Evolutionary conservation across 2,888 invertebrate species (phyloP).

Genomic region (Norana najaformis): DNA sequence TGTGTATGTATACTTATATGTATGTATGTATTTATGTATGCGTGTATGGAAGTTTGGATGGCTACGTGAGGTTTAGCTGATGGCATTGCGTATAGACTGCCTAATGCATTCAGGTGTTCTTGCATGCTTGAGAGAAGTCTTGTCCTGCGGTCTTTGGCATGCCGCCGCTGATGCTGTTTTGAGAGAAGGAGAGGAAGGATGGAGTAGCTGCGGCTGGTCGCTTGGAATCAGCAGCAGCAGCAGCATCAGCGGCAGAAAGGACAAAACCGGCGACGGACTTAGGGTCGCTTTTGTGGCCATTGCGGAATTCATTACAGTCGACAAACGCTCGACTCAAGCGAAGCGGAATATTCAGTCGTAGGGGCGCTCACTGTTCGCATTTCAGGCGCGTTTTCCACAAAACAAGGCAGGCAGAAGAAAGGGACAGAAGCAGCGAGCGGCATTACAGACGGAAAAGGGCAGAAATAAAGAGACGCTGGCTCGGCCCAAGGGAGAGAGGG

Average conservation of each 20-base stretch:
- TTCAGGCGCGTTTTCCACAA: not conserved
- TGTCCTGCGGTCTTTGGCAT: not conserved
- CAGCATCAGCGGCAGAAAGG: not conserved
- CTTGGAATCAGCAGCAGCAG: conserved; percentile 1
- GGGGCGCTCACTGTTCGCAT: not conserved
- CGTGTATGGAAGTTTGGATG: not conserved
- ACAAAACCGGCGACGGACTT: conserved; percentile 22
- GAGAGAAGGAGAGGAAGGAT: not conserved
- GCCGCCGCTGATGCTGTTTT: not conserved
- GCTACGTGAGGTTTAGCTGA: conserved; percentile 5
- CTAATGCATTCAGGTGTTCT: not conserved
- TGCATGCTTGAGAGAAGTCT: conserved; percentile 5
- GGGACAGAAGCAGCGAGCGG: not conserved
- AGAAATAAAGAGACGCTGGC: not conserved
- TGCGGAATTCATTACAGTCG: not conserved
- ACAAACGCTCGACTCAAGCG: not conserved
- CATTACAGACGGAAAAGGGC: not conserved
- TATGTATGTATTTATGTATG: no score
- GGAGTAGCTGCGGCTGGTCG: not conserved
- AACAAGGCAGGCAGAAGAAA: not conserved
- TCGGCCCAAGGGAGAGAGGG: not conserved
- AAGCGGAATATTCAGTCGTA: not conserved
- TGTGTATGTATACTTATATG: no score
- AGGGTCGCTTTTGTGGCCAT: conserved; percentile 10
- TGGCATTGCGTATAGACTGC: not conserved